These are phyloP conservation scores for Phytoseiulus persimilis DNA, from an alignment of 2,888 invertebrate genomes.

Conservation along the genomic window DNA sequence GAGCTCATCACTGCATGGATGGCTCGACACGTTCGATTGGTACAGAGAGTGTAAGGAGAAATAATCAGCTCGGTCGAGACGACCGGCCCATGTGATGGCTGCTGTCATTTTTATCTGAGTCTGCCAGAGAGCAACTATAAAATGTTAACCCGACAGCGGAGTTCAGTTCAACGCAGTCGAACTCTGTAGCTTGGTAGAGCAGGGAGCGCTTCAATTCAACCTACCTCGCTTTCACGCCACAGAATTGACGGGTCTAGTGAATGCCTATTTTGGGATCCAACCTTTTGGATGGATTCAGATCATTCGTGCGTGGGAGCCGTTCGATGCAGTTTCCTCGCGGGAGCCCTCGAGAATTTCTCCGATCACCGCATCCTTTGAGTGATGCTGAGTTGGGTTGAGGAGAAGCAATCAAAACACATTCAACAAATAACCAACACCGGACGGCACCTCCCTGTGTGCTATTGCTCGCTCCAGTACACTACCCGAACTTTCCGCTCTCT, in stretches of 20 bases:
- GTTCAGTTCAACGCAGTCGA: background rate
- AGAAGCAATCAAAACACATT: background rate
- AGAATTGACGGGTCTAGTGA: background rate
- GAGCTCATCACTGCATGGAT: background rate
- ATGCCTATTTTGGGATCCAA: constrained; percentile 5
- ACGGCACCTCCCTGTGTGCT: background rate
- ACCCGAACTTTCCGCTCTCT: background rate
- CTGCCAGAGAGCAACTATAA: background rate
- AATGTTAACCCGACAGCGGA: background rate
- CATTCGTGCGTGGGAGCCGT: background rate
- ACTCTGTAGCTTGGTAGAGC: background rate
- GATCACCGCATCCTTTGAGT: background rate
- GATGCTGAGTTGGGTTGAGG: background rate
- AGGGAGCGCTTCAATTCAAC: background rate
- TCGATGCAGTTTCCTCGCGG: background rate
- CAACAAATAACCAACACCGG: background rate
- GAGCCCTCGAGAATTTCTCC: background rate
- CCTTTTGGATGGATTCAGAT: background rate
- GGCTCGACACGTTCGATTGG: background rate
- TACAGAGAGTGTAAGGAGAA: no score
- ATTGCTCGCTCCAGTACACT: background rate
- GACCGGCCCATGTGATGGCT: background rate
- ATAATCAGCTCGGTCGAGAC: background rate
- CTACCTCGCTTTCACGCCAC: background rate
- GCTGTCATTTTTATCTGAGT: background rate